phyloP scores from a whole-genome alignment of 2,797 vertebrate species.

The Acrossocheilus fasciatus region DNA sequence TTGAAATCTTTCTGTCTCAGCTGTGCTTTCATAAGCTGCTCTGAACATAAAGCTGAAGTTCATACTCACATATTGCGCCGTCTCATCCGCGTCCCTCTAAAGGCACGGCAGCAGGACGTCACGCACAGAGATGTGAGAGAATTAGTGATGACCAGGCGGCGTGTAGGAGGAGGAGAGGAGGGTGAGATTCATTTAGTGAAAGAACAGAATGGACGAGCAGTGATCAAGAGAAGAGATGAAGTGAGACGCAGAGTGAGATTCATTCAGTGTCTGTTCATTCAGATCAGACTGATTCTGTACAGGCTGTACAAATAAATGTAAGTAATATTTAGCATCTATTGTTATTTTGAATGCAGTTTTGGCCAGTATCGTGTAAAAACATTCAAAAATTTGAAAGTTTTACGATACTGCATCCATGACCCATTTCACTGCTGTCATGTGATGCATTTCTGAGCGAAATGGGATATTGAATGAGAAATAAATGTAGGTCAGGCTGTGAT shows the following conservation, averaged over 20 bases:
- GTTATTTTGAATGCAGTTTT: background rate
- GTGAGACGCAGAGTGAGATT: background rate
- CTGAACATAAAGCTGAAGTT: constrained; percentile 28
- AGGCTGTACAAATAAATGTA: background rate
- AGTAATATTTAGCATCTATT: background rate
- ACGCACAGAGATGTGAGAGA: constrained; percentile 44
- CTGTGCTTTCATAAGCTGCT: constrained; percentile 41
- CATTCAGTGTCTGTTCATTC: constrained; percentile 10
- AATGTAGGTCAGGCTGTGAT: background rate
- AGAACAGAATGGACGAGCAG: background rate
- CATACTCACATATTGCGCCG: constrained; percentile 93
- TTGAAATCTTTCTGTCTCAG: constrained; percentile 40
- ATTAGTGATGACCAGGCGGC: constrained; percentile 56
- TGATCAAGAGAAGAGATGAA: constrained; percentile 1
- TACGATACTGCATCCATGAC: background rate
- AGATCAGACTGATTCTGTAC: background rate
- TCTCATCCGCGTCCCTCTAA: constrained; percentile 88
- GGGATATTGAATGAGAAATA: background rate
- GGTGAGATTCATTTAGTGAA: constrained; percentile 48
- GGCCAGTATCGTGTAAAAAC: background rate
- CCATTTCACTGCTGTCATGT: background rate
- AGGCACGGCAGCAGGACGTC: constrained; percentile 60
- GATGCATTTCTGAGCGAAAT: background rate
- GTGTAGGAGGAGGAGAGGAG: constrained; percentile 61
- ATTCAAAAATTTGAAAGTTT: background rate